Percentiles rank a stretch among this genome's conserved stretches.
Conservation (phyloP, 2,113 vertebrate genomes). For the Gymnobelideus leadbeateri region DNA sequence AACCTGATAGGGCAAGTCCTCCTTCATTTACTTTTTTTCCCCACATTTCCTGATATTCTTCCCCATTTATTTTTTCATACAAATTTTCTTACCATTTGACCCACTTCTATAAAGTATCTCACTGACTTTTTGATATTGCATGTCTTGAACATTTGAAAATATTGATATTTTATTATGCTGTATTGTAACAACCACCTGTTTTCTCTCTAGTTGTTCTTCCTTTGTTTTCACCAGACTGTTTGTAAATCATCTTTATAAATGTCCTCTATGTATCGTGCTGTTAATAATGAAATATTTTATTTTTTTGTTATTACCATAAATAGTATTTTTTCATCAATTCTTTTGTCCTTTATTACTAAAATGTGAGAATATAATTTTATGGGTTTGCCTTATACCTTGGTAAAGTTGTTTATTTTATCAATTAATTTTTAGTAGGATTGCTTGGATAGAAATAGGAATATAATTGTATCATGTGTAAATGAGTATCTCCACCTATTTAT, state of each 20-base stretch:
- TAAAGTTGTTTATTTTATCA: not conserved
- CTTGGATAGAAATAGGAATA: not conserved
- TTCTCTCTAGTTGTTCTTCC: not conserved
- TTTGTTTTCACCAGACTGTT: not conserved
- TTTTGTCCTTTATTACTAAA: not conserved
- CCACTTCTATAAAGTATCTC: not conserved
- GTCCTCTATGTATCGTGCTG: not conserved
- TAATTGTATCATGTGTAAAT: not conserved
- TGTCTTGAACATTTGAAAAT: not conserved
- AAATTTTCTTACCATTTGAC: not conserved
- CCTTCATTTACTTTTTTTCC: not conserved
- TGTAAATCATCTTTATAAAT: not conserved
- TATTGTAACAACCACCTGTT: not conserved
- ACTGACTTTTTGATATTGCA: not conserved
- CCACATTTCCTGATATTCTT: not conserved
- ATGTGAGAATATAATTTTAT: not conserved
- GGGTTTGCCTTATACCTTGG: not conserved
- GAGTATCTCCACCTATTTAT: not conserved
- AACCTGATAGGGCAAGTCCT: not conserved
- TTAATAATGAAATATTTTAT: not conserved
- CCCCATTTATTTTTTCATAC: not conserved
- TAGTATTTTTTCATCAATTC: not conserved
- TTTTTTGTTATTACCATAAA: not conserved
- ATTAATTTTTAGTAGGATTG: not conserved
- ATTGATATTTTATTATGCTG: not conserved